Base-by-base conservation (phyloP, 2,888 invertebrate species). In the Acleris emargana region DNA sequence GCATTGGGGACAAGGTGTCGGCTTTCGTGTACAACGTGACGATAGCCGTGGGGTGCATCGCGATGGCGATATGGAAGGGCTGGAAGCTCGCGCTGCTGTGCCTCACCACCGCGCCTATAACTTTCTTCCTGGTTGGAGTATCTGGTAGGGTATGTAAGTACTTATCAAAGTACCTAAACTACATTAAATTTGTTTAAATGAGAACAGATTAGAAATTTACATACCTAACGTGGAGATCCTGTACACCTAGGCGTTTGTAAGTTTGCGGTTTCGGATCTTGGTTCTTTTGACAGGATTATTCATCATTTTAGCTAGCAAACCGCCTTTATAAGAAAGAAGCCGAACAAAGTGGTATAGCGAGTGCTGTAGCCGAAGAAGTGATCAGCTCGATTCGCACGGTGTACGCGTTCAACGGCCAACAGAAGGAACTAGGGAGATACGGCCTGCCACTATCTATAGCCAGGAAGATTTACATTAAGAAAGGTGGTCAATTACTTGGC, bases 1-100 rank as follows among this genome's bases (percentile, higher is more conserved):
- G 97, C 1, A 93, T 97, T 28, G 97, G 96, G 0, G 97, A 97
- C 78, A 97, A 97, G 81, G 93, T 96, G 45, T 94, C 95, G 0
- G 94, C 95, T 72, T 95, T 96, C 70, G 80, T 95, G 5, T 95
- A 95, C 78, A 95, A 94, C 77, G 82, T 95, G 68, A 88, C 95
- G 0, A 93, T 94, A 0, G 95, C 95, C 70, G n/a, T 96, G 0
- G 93, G 95, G 1, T 94, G 95, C 18, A 79, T 96, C 43, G 82
- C 93, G 5, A 90, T 96, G 77, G 95, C 96, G 0, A 93, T 97
- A 71, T 76, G 92, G 0, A 95, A 95, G 76, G 97, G 97, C 5
- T 97, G 97, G 97, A 94, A 96, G 78, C 83, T 97, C 38, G 95
- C 97, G 0, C 86, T 97, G n/a, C 94, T 97, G 1, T 96, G 96